Evolutionary conservation across 2,888 invertebrate species (phyloP).

Genomic region (Liodrosophila aerea): DNA sequence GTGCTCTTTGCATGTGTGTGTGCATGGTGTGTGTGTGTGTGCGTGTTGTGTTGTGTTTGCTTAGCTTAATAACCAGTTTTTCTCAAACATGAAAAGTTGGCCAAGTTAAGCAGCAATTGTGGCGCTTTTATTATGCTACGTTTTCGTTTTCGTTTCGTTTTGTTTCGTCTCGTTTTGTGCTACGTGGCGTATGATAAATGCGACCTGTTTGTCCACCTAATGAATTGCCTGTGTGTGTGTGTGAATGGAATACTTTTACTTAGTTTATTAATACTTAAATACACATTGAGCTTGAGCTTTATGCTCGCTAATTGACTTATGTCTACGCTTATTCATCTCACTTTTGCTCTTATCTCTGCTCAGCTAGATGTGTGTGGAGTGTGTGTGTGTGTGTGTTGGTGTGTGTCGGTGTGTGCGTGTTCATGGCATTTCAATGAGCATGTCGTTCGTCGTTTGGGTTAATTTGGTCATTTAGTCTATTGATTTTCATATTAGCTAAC

Average conservation of each 20-base stretch:
- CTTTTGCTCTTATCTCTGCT: constrained; percentile 26
- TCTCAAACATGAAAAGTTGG: constrained; percentile 70
- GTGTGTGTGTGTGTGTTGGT: constrained; percentile 1
- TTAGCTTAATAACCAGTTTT: constrained; percentile 76
- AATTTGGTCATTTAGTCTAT: constrained; percentile 74
- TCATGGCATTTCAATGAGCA: constrained; percentile 72
- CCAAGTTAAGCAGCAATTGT: constrained; percentile 69
- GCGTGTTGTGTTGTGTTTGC: constrained; percentile 46
- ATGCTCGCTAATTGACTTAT: constrained; percentile 71
- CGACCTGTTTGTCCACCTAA: constrained; percentile 51
- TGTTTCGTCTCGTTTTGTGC: constrained; percentile 16
- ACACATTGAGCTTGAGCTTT: constrained; percentile 67
- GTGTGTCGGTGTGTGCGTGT: constrained; percentile 20
- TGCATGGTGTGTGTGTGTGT: constrained; percentile 9
- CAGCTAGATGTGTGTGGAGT: constrained; percentile 5
- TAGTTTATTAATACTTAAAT: constrained; percentile 74
- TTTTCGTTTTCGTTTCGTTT: constrained; percentile 28
- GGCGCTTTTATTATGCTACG: constrained; percentile 39
- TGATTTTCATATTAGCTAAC: constrained; percentile 62
- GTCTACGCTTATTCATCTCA: constrained; percentile 41
- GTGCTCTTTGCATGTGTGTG: neutral
- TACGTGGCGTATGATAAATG: constrained; percentile 68
- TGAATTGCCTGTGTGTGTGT: constrained; percentile 47
- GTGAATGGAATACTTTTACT: constrained; percentile 57
- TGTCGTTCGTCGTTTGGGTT: constrained; percentile 60